Conservation (phyloP, 2,888 invertebrate species). For the Plebejus anna region DNA sequence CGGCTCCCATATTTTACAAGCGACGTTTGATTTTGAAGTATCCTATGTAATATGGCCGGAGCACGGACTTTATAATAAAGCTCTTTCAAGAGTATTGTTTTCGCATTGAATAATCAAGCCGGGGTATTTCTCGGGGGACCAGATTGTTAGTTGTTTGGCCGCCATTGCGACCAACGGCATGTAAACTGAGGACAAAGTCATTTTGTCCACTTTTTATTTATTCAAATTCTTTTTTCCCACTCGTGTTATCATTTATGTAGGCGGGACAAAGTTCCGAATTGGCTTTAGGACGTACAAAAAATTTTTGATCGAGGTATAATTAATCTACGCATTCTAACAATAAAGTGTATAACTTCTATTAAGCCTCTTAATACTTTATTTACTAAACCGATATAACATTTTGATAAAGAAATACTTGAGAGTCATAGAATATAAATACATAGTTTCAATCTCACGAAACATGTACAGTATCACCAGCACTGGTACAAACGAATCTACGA, state of each 20-base stretch:
- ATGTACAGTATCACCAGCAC: too few species aligned
- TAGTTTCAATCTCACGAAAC: too few species aligned
- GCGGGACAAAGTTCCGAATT: not conserved
- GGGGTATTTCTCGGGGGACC: constrained; percentile 1
- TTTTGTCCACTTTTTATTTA: constrained; percentile 11
- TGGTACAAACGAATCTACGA: too few species aligned
- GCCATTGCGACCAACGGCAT: not conserved
- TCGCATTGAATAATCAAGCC: constrained; percentile 12
- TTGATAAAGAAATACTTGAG: too few species aligned
- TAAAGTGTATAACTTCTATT: too few species aligned
- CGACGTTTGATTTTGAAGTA: constrained; percentile 10
- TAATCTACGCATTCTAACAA: too few species aligned
- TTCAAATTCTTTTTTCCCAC: not conserved
- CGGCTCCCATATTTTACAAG: constrained; percentile 18
- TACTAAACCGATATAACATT: too few species aligned
- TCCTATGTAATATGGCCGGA: not conserved
- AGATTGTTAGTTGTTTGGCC: not conserved
- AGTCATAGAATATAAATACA: too few species aligned
- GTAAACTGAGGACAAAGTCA: not conserved
- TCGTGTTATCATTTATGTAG: not conserved
- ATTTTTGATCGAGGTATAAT: too few species aligned
- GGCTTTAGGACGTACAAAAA: not conserved
- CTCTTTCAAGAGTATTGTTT: constrained; percentile 1
- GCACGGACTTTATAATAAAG: not conserved
- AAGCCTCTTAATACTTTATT: too few species aligned